Conservation (phyloP, 2,797 vertebrate species). For the Channallabes apus region DNA sequence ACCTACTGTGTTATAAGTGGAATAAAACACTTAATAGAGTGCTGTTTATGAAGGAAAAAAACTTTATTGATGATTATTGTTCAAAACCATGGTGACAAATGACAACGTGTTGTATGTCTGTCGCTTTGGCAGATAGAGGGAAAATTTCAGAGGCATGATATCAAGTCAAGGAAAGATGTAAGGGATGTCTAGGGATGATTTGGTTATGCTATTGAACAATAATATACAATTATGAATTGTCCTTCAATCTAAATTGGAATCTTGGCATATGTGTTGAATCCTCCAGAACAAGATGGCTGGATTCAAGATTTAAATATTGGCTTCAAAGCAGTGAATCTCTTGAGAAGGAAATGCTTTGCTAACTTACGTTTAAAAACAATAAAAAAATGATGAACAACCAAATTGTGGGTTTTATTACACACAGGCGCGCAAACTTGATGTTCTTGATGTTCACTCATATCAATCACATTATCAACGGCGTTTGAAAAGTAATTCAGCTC, state of each 20-base stretch:
- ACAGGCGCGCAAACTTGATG: background rate
- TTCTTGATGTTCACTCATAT: background rate
- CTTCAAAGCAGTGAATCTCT: background rate
- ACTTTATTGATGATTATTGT: background rate
- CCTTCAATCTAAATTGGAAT: background rate
- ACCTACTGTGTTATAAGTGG: background rate
- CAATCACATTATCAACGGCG: background rate
- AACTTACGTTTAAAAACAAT: background rate
- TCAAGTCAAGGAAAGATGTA: too few species aligned
- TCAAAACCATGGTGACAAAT: too few species aligned
- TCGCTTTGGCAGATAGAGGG: background rate
- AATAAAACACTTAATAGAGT: background rate
- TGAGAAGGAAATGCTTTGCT: background rate
- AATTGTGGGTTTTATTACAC: background rate
- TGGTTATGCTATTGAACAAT: background rate
- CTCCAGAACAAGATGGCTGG: background rate
- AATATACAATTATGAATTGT: background rate
- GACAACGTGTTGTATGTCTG: too few species aligned
- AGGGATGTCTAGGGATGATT: too few species aligned
- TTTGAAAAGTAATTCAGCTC: background rate
- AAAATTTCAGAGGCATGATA: too few species aligned
- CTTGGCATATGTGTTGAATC: background rate
- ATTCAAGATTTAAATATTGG: background rate
- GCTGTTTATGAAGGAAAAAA: background rate
- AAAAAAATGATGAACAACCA: background rate